Evolutionary conservation across 2,797 vertebrate species (phyloP).

Genomic region (Xiphorhynchus erythropygius): DNA sequence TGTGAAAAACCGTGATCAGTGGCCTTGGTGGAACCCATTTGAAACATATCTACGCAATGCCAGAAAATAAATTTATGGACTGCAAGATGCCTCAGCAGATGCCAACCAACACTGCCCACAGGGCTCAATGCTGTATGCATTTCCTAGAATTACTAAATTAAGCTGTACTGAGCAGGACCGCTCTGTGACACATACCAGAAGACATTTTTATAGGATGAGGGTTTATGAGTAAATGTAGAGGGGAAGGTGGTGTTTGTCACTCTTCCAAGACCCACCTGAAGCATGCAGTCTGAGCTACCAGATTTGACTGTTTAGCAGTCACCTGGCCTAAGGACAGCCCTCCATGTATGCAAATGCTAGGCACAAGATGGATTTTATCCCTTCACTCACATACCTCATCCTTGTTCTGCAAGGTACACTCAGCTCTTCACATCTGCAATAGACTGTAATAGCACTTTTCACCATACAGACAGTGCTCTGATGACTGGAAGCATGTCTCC

Average conservation of each 20-base stretch:
- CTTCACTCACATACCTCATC: fast-evolving
- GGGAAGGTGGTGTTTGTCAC: neutral
- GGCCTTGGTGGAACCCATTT: neutral
- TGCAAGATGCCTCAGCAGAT: neutral
- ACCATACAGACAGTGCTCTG: fast-evolving
- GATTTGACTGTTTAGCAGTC: neutral
- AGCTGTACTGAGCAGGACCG: fast-evolving
- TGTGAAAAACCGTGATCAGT: neutral
- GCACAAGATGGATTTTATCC: neutral
- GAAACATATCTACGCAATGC: neutral
- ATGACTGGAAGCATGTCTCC: fast-evolving
- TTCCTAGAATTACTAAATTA: neutral
- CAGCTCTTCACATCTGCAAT: neutral
- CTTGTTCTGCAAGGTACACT: fast-evolving
- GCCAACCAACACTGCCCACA: neutral
- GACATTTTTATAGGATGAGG: fast-evolving
- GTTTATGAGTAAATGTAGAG: neutral
- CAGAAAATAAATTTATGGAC: neutral
- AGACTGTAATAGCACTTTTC: too few relatives aligned
- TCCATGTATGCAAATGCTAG: fast-evolving
- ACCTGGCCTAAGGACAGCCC: neutral
- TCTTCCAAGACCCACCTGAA: neutral
- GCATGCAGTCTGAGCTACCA: neutral
- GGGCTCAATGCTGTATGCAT: fast-evolving
- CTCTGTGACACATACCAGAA: neutral